Evolutionary conservation across 2,888 invertebrate species (phyloP).

Genomic region (Drosophila prolongata): DNA sequence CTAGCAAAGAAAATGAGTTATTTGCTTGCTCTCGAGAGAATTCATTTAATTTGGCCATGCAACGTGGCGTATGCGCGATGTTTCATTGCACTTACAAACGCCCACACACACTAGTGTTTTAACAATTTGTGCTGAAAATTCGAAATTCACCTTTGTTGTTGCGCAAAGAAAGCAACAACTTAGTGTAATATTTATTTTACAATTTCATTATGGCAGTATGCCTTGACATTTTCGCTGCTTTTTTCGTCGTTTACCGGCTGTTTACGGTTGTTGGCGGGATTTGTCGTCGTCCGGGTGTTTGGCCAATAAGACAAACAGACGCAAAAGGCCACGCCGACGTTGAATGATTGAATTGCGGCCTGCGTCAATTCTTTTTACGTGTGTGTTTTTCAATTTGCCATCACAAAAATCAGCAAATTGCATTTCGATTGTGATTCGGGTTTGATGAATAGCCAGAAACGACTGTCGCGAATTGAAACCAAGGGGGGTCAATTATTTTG

Average conservation of each 20-base stretch:
- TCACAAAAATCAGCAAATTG: slow-evolving; percentile 52
- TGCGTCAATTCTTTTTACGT: slow-evolving; percentile 33
- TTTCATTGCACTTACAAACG: slow-evolving; percentile 14
- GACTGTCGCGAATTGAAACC: slow-evolving; percentile 33
- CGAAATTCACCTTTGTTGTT: slow-evolving; percentile 37
- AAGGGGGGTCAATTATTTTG: slow-evolving; percentile 27
- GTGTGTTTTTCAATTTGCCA: slow-evolving; percentile 51
- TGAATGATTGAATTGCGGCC: slow-evolving; percentile 63
- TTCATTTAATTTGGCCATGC: slow-evolving; percentile 39
- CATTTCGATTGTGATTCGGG: slow-evolving; percentile 61
- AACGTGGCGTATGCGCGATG: slow-evolving; percentile 62
- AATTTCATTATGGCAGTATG: slow-evolving; percentile 53
- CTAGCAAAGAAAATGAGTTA: not conserved
- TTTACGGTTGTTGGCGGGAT: slow-evolving; percentile 12
- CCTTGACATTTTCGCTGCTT: slow-evolving; percentile 28
- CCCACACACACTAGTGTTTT: slow-evolving; percentile 13
- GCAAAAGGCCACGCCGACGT: slow-evolving; percentile 48
- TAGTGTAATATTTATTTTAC: slow-evolving; percentile 53
- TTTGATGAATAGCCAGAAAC: slow-evolving; percentile 51
- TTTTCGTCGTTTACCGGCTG: slow-evolving; percentile 1
- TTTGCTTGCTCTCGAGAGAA: slow-evolving; percentile 35
- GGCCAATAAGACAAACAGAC: slow-evolving; percentile 50
- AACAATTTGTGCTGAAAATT: slow-evolving; percentile 39
- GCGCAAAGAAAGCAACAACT: slow-evolving; percentile 48
- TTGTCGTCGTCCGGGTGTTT: slow-evolving; percentile 46